These are phyloP conservation scores for cattle (Bos taurus) DNA, from an alignment of 2,113 vertebrate genomes.

Conservation along the genomic window DNA sequence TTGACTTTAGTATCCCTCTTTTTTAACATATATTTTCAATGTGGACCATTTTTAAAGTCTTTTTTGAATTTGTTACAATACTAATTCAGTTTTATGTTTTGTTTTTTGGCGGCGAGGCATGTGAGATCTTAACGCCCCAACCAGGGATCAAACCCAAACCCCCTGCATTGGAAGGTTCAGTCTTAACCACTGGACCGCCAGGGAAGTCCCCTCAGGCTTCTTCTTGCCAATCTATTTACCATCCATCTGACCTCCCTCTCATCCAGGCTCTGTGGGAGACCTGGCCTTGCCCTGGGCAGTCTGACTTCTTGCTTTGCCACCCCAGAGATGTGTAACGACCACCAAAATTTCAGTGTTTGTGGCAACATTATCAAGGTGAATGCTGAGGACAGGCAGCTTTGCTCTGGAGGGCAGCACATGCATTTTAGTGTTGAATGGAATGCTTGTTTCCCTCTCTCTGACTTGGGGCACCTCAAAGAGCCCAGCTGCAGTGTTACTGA, in stretches of 20 bases:
- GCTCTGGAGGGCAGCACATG: background rate
- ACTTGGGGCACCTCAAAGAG: background rate
- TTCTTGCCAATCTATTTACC: background rate
- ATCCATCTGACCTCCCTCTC: background rate
- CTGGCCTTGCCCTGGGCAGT: background rate
- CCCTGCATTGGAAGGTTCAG: background rate
- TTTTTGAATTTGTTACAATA: background rate
- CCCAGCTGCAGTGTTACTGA: constrained; percentile 10
- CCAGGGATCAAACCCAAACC: background rate
- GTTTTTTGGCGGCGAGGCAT: background rate
- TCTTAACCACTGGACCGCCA: background rate
- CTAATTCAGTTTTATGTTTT: background rate
- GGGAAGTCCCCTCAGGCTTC: background rate
- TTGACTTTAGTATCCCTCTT: background rate
- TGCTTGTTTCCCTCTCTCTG: background rate
- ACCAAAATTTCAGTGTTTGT: background rate
- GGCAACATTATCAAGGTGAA: background rate
- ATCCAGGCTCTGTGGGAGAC: background rate
- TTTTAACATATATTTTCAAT: background rate
- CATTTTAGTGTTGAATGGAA: background rate
- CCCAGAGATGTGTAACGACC: background rate
- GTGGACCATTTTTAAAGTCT: background rate
- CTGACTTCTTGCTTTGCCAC: background rate
- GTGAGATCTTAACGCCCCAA: background rate
- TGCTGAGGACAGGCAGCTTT: background rate